Percentiles rank a stretch among this genome's conserved stretches.
Evolutionary conservation across 2,113 vertebrate genomes (phyloP).

Genomic region (Oncorhynchus masou): DNA sequence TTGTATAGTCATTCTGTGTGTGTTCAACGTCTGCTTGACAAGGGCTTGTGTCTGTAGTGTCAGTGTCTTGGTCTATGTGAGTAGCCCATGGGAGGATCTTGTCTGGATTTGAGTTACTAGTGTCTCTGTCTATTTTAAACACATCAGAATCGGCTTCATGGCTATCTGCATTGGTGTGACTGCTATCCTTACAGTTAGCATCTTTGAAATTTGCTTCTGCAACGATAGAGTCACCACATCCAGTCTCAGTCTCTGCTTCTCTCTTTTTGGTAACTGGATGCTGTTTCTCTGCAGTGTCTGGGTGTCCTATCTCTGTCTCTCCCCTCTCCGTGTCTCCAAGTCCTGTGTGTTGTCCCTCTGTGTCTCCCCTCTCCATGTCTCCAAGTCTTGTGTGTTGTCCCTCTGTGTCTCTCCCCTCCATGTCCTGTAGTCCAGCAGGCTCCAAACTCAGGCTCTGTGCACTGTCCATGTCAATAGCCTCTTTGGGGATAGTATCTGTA

Average conservation of each 20-base stretch:
- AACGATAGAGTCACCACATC: background rate
- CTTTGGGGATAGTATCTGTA: no score
- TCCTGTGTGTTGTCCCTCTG: no score
- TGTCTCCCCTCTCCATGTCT: no score
- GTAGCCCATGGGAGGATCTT: conserved; percentile 52
- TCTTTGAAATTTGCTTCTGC: conserved; percentile 12
- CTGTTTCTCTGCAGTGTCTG: no score
- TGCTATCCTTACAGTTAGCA: conserved; percentile 3
- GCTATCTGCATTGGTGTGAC: background rate
- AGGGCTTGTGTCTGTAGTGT: conserved; percentile 54
- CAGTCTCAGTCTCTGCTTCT: background rate
- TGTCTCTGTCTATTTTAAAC: conserved; percentile 29
- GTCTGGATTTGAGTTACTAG: conserved; percentile 59
- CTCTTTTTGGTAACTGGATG: no score
- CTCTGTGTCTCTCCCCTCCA: no score
- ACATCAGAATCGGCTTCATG: conserved; percentile 16
- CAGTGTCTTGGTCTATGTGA: conserved; percentile 61
- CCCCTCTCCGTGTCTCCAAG: no score
- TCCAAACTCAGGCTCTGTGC: background rate
- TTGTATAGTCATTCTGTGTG: background rate
- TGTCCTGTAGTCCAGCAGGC: no score
- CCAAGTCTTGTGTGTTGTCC: no score
- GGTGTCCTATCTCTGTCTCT: no score
- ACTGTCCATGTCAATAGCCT: background rate
- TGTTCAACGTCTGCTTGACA: conserved; percentile 43